Percentiles rank a stretch among this genome's conserved stretches.
Evolutionary conservation across 2,888 invertebrate genomes (phyloP).

Genomic region (Liodrosophila aerea): DNA sequence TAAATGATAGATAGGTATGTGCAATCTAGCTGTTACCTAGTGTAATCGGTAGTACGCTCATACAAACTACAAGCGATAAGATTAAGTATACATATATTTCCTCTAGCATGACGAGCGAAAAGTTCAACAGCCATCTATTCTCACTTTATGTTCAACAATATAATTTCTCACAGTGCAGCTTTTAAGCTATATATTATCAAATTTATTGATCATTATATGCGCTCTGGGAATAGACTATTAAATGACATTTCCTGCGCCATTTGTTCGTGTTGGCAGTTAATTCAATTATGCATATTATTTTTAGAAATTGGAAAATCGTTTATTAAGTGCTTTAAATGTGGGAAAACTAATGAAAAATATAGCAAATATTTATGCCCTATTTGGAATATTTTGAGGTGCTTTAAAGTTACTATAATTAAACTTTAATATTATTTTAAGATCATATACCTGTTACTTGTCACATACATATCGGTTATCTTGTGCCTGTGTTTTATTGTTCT

Average conservation of each 20-base stretch:
- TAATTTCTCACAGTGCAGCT: neutral
- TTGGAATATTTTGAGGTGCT: too few relatives aligned
- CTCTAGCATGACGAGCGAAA: too few relatives aligned
- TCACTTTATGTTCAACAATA: too few relatives aligned
- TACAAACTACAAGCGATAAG: conserved; percentile 23
- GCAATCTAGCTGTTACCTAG: too few relatives aligned
- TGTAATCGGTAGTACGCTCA: neutral
- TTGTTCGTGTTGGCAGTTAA: conserved; percentile 1
- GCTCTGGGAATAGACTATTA: neutral
- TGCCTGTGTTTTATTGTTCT: conserved; percentile 17
- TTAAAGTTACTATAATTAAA: too few relatives aligned
- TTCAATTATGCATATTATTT: conserved; percentile 16
- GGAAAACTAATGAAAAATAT: neutral
- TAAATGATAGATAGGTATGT: too few relatives aligned
- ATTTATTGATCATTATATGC: conserved; percentile 11
- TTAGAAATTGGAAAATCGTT: conserved; percentile 9
- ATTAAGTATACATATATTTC: too few relatives aligned
- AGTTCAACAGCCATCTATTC: too few relatives aligned
- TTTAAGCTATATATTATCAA: neutral
- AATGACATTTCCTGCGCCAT: conserved; percentile 31
- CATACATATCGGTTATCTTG: too few relatives aligned
- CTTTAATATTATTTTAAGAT: too few relatives aligned
- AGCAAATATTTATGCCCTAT: too few relatives aligned
- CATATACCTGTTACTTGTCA: too few relatives aligned
- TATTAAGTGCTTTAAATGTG: neutral